These are phyloP conservation scores for rat (Rattus norvegicus) DNA, from an alignment of 2,113 vertebrate genomes.

Conservation along the genomic window GRCr8 NC_086023.1:119741501-119742000, in stretches of 20 bases:
- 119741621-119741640: neutral
- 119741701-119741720: neutral
- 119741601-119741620: neutral
- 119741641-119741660: neutral
- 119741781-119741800: no score
- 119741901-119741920: neutral
- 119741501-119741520: neutral
- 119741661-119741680: conserved; percentile 23
- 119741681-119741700: conserved; percentile 22
- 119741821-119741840: no score
- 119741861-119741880: neutral
- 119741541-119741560: neutral
- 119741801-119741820: no score
- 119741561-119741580: neutral
- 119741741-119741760: no score
- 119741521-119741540: neutral
- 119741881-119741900: neutral
- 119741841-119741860: neutral
- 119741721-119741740: no score
- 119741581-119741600: neutral
- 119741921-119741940: neutral
- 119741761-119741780: no score
- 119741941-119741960: neutral
- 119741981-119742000: neutral
- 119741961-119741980: neutral